Evolutionary conservation across 2,888 invertebrate species (phyloP), one percentile per base, ranked within the genome.

Genomic region (Acrocera orbiculus): DNA sequence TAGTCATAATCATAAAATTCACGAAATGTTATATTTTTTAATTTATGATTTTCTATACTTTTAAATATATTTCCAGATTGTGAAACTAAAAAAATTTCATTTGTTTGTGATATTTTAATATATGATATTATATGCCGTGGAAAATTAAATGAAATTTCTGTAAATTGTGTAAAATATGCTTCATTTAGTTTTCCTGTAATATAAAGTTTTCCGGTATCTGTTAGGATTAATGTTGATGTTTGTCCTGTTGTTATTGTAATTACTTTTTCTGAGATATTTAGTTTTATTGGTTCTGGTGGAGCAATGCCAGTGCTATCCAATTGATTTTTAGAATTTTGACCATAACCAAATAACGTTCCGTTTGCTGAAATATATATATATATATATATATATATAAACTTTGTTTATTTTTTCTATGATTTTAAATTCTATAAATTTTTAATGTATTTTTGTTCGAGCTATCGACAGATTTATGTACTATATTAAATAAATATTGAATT

Each of bases 1-100:
- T 54, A 53, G 35, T 58, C 58, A 27, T 58, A 58, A 37, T 58
- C 58, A 36, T 58, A 56, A 44, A 57, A 55, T 22, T 54, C 48
- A 33, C 56, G 58, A 44, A 58, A 59, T 38, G 54, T 51, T 34
- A 58, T 42, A 41, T 51, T 56, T 35, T 56, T 57, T 37, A 51
- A 52, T 5, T 55, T 49, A 26, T 49, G 22, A 13, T 58, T 55
- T 27, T 57, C 58, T 22, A 48, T 49, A 35, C 57, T 58, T 32
- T 54, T 56, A 38, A 53, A 57, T 26, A 58, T 57, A 30, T 45
- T 52, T 20, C 59, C 59, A 20, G 48, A 47, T 37, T 54, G 56
- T 19, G 56, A 57, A 8, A 59, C 51, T 20, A 60, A 53, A 23
- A 51, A 59, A 11, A 59, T 56, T 27, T 60, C 59, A 43, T 54